A percentile compares a stretch with the other conserved stretches of the same genome.
Evolutionary conservation across 1,140 invertebrate genomes (phyloP).

Genomic region (Caerostris darwini): DNA sequence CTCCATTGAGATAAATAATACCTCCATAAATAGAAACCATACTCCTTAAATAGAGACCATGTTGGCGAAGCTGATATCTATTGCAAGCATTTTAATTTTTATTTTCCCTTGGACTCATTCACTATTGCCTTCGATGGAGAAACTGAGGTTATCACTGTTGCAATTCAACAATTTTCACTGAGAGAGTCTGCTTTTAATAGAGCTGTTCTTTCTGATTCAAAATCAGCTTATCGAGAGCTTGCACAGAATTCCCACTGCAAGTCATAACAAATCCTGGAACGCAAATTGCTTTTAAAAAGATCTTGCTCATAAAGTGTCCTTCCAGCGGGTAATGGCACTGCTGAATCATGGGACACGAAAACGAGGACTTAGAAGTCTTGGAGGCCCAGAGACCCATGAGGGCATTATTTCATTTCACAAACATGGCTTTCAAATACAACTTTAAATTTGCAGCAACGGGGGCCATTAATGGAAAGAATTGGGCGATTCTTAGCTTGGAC

Average conservation of each 20-base stretch:
- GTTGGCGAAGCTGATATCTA: not conserved
- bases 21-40: too few relatives aligned
- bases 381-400: not conserved
- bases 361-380: not conserved
- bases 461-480: not conserved
- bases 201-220: not conserved
- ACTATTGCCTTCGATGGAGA: not conserved
- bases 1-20: not conserved
- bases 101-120: not conserved
- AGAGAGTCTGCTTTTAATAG: not conserved
- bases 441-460: not conserved
- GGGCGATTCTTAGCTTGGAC: too few relatives aligned
- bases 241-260: not conserved
- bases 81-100: not conserved
- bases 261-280: conserved; percentile 15
- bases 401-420: not conserved
- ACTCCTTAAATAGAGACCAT: not conserved
- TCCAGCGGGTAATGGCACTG: not conserved
- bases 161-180: not conserved
- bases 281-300: conserved; percentile 40
- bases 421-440: not conserved
- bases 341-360: not conserved
- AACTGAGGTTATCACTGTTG: not conserved
- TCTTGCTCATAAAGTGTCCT: not conserved
- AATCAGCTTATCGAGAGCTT: not conserved